phyloP scores from a whole-genome alignment of 1,140 invertebrate species.

The Caenorhabditis remanei region DNA sequence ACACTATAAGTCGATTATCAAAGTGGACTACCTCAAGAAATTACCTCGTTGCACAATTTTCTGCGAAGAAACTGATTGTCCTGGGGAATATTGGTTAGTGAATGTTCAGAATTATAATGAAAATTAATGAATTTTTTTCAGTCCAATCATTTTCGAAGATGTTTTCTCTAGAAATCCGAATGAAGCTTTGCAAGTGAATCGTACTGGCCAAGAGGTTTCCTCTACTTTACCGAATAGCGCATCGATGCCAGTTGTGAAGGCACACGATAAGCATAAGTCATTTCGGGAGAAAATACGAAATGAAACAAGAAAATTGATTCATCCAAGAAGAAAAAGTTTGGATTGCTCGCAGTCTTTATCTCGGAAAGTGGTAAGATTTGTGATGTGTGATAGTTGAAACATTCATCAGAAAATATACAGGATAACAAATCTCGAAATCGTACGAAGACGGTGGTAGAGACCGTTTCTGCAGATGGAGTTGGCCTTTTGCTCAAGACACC shows the following conservation, averaged over 20 bases:
- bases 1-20: slow-evolving; percentile 6
- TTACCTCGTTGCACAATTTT: slow-evolving; percentile 57
- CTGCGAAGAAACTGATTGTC: slow-evolving; percentile 59
- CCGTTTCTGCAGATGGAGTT: neutral
- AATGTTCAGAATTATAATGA: too few relatives aligned
- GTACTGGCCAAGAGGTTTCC: neutral
- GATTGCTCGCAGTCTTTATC: slow-evolving; percentile 34
- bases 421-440: neutral
- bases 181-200: neutral
- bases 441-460: neutral
- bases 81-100: slow-evolving; percentile 58
- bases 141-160: slow-evolving; percentile 61
- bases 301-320: slow-evolving; percentile 26
- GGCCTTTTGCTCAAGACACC: slow-evolving; percentile 5
- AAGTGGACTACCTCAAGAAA: slow-evolving; percentile 48
- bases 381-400: neutral
- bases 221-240: slow-evolving; percentile 19
- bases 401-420: neutral
- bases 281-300: slow-evolving; percentile 28
- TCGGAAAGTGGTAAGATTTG: neutral
- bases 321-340: slow-evolving; percentile 23
- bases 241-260: slow-evolving; percentile 2
- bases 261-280: slow-evolving; percentile 29
- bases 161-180: neutral
- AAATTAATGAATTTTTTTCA: slow-evolving; percentile 16